Conservation (phyloP, 2,797 vertebrate species). For the Rallus crepitans region DNA sequence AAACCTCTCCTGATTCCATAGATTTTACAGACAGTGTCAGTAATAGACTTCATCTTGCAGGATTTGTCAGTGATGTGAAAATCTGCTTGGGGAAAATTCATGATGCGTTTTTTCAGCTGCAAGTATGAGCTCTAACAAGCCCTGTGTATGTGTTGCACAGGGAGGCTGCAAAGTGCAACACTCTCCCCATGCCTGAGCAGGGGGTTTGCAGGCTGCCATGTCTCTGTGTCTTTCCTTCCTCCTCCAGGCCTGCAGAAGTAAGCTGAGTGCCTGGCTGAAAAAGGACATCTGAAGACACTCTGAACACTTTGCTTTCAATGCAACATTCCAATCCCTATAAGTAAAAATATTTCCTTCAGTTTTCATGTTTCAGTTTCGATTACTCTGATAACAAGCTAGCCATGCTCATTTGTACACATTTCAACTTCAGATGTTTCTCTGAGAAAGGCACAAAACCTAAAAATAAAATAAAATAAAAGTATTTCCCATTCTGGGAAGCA, state of each 20-base stretch:
- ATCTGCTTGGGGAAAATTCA: accelerated
- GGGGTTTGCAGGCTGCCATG: neutral
- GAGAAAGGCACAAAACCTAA: neutral
- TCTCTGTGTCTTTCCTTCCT: neutral
- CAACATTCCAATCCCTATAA: neutral
- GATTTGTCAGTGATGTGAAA: neutral
- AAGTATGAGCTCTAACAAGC: neutral
- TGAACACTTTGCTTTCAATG: neutral
- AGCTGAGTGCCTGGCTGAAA: neutral
- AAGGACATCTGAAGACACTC: neutral
- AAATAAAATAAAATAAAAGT: neutral
- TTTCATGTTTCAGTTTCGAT: neutral
- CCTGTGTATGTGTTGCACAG: neutral
- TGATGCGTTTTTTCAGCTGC: neutral
- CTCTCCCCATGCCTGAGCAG: neutral
- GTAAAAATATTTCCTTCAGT: neutral
- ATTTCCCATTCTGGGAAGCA: neutral
- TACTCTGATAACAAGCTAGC: neutral
- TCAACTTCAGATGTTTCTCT: neutral
- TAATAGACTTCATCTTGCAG: neutral
- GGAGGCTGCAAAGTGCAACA: neutral
- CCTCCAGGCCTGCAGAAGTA: accelerated
- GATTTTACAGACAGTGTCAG: neutral
- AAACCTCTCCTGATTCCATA: neutral
- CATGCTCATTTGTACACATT: neutral